These are phyloP conservation scores for Creontiades dilutus DNA, from an alignment of 2,888 invertebrate genomes.

Conservation along the genomic window DNA sequence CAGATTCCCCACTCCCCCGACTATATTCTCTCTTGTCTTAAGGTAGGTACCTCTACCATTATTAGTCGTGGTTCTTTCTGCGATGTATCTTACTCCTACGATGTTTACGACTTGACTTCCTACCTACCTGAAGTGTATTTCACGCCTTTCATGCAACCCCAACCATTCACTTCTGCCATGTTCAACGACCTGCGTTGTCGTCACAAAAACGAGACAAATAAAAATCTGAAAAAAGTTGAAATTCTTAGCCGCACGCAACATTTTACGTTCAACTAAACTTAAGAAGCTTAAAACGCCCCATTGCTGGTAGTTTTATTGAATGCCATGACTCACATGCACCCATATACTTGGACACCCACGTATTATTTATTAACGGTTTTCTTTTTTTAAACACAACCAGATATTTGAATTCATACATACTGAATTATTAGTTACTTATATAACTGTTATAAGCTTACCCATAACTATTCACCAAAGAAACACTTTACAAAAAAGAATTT, in stretches of 20 bases:
- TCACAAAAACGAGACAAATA: not conserved
- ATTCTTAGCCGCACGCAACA: not conserved
- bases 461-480: no score
- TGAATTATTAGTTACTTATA: no score
- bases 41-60: not conserved
- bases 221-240: not conserved
- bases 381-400: no score
- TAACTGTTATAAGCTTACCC: no score
- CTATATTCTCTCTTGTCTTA: not conserved
- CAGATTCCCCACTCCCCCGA: not conserved
- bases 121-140: not conserved
- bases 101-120: not conserved
- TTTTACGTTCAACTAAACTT: no score
- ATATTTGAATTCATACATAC: no score
- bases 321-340: no score
- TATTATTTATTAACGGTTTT: no score
- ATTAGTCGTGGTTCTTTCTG: not conserved
- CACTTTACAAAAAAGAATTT: no score
- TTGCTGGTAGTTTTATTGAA: no score
- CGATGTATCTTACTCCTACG: not conserved
- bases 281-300: no score
- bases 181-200: not conserved
- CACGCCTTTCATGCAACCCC: not conserved
- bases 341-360: no score
- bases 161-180: not conserved